Percentiles rank a stretch among this genome's conserved stretches.
Conservation (phyloP, 2,888 invertebrate genomes). For the Pseudoips prasinana region DNA sequence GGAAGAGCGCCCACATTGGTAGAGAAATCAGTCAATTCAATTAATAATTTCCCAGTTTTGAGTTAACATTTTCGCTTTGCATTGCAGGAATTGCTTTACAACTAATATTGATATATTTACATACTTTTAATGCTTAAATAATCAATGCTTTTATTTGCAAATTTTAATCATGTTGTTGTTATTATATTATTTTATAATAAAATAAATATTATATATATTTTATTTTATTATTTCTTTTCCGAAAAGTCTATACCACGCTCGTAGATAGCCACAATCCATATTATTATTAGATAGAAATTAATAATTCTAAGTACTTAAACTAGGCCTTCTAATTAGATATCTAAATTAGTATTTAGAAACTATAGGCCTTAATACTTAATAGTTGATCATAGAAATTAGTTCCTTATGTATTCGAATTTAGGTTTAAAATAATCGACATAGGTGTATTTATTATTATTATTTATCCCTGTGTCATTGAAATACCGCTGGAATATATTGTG, state of each 20-base stretch:
- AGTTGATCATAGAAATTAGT: slow-evolving; percentile 18
- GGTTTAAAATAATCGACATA: slow-evolving; percentile 2
- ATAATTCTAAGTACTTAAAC: slow-evolving; percentile 19
- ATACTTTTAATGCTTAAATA: no score
- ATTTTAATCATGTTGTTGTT: no score
- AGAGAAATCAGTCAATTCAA: no score
- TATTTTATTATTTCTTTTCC: not conserved
- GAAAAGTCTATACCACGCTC: slow-evolving; percentile 12
- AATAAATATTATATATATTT: not conserved
- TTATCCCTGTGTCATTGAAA: no score
- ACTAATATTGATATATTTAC: no score
- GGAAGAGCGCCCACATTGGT: no score
- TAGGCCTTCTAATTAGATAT: slow-evolving; percentile 24
- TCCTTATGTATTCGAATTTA: slow-evolving; percentile 22
- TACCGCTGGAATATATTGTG: no score
- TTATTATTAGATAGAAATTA: slow-evolving; percentile 14
- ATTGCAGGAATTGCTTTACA: no score
- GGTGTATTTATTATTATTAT: not conserved
- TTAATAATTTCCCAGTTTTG: no score
- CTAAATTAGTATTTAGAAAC: slow-evolving; percentile 21
- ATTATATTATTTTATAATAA: no score
- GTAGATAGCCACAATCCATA: slow-evolving; percentile 1
- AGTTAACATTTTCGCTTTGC: no score
- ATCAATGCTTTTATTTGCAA: no score
- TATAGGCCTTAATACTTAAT: slow-evolving; percentile 36